These are phyloP conservation scores for Neogobius melanostomus DNA, from an alignment of 2,113 vertebrate genomes.

Conservation along the genomic window DNA sequence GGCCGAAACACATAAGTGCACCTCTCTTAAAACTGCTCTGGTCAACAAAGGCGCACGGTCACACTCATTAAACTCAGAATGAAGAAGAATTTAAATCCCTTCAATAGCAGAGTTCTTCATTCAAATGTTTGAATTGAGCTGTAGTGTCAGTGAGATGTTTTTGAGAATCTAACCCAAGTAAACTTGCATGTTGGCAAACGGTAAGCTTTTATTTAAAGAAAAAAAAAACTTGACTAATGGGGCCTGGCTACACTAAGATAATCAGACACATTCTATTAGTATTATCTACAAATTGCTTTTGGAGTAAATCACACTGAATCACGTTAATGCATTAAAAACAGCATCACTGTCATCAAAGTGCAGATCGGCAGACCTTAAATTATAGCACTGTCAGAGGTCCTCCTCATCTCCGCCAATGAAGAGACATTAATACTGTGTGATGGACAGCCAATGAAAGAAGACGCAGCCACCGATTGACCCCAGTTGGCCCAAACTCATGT, in stretches of 20 bases:
- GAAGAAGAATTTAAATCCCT: too few species aligned
- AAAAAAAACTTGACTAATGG: too few species aligned
- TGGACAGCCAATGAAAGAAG: conserved; percentile 53
- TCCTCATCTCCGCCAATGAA: conserved; percentile 51
- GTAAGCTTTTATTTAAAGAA: too few species aligned
- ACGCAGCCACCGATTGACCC: conserved; percentile 54
- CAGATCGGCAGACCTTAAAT: conserved; percentile 58
- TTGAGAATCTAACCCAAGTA: too few species aligned
- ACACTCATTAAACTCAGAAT: too few species aligned
- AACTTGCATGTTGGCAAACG: too few species aligned
- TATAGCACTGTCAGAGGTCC: conserved; percentile 57
- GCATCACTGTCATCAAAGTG: conserved; percentile 43
- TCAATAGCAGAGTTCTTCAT: too few species aligned
- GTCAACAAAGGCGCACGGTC: too few species aligned
- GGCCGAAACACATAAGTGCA: neutral
- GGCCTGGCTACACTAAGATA: neutral
- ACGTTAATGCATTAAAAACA: conserved; percentile 31
- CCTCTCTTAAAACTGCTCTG: neutral
- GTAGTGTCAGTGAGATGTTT: too few species aligned
- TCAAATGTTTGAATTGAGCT: too few species aligned
- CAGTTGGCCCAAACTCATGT: conserved; percentile 63
- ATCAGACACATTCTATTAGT: neutral
- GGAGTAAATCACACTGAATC: conserved; percentile 5
- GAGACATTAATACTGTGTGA: conserved; percentile 54
- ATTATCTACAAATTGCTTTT: neutral